Evolutionary conservation across 2,888 invertebrate genomes (phyloP), one percentile per base, ranked within the genome.

Genomic region (Lithophane socia): DNA sequence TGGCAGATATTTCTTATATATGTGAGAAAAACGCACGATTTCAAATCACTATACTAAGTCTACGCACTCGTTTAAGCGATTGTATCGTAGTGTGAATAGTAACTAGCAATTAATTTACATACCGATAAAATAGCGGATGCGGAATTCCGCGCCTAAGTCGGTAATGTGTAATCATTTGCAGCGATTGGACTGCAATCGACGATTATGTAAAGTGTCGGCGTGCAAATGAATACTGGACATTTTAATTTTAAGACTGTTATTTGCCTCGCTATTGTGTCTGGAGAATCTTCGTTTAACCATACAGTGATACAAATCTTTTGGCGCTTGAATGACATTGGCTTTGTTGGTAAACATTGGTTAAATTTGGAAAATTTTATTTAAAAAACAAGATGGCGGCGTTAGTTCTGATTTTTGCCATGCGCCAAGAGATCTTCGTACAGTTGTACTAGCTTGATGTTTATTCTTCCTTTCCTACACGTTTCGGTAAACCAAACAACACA

Each of bases 71-170:
- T 68, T 68, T 58, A 24, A 13, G 21, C 58, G 13, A 56, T 70
- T 54, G 3, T 9, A 63, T 71, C 52, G 37, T 52, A 61, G 7
- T 47, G 24, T 58, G 60, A 60, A 61, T 60, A 13, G 37, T 12
- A 21, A 66, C 29, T 42, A 71, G 37, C 24, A 82, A 77, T 83
- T 82, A 82, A 77, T 83, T 82, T 71, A 44, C 52, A 56, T 82
- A 68, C 61, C 44, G n/a, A 52, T 49, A 58, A 82, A 61, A 67
- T 60, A 66, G 24, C 18, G 61, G n/a, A 61, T 56, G 49, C 49
- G 47, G 60, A 64, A 58, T 60, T 54, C 21, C 47, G 47, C 54
- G 37, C 47, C n/a, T 73, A 73, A 37, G 47, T 66, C 60, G 60
- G 21, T 80, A 78, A 80, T 60, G 60, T 24, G 49, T 73, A 67